Conservation (phyloP, 2,888 invertebrate genomes). For the Troglohyphantes excavatus region DNA sequence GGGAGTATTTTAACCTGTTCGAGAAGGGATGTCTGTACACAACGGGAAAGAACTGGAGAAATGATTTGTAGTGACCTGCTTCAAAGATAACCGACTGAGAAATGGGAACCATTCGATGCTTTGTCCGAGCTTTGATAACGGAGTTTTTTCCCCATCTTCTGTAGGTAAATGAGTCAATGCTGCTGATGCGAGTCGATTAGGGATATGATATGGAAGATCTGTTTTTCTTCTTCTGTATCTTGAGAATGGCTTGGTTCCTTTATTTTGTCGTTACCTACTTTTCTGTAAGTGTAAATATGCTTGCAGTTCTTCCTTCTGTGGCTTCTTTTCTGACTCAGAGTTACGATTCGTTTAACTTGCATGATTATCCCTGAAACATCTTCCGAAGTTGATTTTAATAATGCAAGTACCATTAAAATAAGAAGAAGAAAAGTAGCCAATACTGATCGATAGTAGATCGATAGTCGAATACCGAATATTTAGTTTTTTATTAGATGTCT, state of each 20-base stretch:
- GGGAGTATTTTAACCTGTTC: slow-evolving; percentile 45
- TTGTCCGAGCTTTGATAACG: slow-evolving; percentile 26
- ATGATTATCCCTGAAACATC: background rate
- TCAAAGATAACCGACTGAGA: slow-evolving; percentile 20
- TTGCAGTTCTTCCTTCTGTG: slow-evolving; percentile 1
- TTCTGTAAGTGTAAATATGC: background rate
- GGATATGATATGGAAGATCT: slow-evolving; percentile 23
- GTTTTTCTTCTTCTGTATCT: slow-evolving; percentile 1
- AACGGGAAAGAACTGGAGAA: slow-evolving; percentile 14
- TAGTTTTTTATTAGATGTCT: too few relatives aligned
- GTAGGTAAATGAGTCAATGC: slow-evolving; percentile 45
- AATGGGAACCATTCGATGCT: slow-evolving; percentile 31
- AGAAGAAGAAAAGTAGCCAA: too few relatives aligned
- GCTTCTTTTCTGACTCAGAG: background rate
- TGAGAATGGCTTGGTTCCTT: background rate
- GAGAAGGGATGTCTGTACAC: background rate
- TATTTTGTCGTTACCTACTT: slow-evolving; percentile 6
- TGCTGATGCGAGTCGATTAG: slow-evolving; percentile 53
- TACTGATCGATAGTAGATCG: too few relatives aligned
- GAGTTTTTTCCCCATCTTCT: slow-evolving; percentile 1
- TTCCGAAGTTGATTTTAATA: background rate
- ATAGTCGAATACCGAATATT: too few relatives aligned
- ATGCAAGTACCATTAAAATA: background rate
- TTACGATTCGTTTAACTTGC: background rate
- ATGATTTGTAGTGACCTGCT: slow-evolving; percentile 48